Conservation (phyloP, 2,888 invertebrate genomes). For the Orchesellides sinensis region DNA sequence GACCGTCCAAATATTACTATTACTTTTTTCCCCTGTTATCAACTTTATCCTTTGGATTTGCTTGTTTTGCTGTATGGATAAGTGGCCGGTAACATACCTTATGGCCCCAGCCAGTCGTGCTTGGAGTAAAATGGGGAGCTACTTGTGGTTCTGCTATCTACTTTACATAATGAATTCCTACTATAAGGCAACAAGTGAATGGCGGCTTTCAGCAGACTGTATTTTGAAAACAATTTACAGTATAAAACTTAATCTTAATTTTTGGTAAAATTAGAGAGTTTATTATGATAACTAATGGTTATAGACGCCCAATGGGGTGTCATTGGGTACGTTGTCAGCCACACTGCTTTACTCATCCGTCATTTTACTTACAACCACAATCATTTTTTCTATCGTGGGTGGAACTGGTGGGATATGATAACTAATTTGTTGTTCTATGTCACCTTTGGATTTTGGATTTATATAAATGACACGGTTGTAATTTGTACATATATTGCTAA, state of each 20-base stretch:
- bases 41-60: slow-evolving; percentile 16
- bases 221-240: slow-evolving; percentile 31
- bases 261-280: too few relatives aligned
- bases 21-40: background rate
- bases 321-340: slow-evolving; percentile 79
- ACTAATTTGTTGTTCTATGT: slow-evolving; percentile 81
- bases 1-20: background rate
- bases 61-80: background rate
- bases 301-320: slow-evolving; percentile 41
- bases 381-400: slow-evolving; percentile 80
- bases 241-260: slow-evolving; percentile 75
- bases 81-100: background rate
- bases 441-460: slow-evolving; percentile 83
- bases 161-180: slow-evolving; percentile 26
- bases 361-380: slow-evolving; percentile 80
- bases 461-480: too few relatives aligned
- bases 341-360: slow-evolving; percentile 60
- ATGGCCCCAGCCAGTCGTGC: slow-evolving; percentile 30
- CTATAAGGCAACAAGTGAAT: background rate
- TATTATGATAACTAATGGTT: background rate
- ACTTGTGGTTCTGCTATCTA: background rate
- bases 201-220: slow-evolving; percentile 8
- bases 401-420: slow-evolving; percentile 83
- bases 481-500: too few relatives aligned
- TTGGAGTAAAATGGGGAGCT: background rate